Base-by-base conservation (phyloP, 2,113 vertebrate species). In the Stomatorhinus ivindoensis region DNA sequence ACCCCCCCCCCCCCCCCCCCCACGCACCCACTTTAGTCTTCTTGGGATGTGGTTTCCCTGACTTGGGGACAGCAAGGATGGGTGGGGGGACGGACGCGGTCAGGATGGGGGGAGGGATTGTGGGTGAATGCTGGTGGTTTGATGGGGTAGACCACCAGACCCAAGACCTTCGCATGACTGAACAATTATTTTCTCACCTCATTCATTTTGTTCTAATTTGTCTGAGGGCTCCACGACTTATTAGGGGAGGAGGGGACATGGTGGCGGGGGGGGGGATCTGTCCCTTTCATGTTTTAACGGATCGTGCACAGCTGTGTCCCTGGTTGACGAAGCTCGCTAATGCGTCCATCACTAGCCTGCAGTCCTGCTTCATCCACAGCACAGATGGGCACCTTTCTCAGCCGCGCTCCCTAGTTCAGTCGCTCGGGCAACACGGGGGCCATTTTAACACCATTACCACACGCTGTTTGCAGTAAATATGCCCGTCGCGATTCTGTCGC, bases 41-140 rank as follows among this genome's bases (percentile, higher is more conserved):
- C 91, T 91, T 94, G 95, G 96, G 96, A 96, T 96, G 95, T 96
- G 96, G 95, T 95, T 95, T 94, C 94, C 89, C 90, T 92, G 92
- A 94, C 94, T 95, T 91, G 89, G 91, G 93, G 94, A 94, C 93
- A 92, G 92, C 92, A 15, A 15, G 19, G 50, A 15, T 92, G 92
- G 93, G 92, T 94, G 93, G 92, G 92, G 92, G 58, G 19, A 8
- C 9, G 58, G 58, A n/a, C 24, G 24, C 24, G 58, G 58, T 27
- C 58, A 65, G 58, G n/a, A 10, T 65, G 8, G n/a, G n/a, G 95
- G 92, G 91, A 89, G 90, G 90, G 92, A 93, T 91, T 94, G 91
- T 90, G 17, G 80, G 80, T 93, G 93, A 88, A 87, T 91, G 92
- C 93, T 89, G 76, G 90, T 89, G 94, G 93, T 94, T 95, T 93